Evolutionary conservation across 2,888 invertebrate species (phyloP), one percentile per base, ranked within the genome.

Genomic region (Diaperis boleti): DNA sequence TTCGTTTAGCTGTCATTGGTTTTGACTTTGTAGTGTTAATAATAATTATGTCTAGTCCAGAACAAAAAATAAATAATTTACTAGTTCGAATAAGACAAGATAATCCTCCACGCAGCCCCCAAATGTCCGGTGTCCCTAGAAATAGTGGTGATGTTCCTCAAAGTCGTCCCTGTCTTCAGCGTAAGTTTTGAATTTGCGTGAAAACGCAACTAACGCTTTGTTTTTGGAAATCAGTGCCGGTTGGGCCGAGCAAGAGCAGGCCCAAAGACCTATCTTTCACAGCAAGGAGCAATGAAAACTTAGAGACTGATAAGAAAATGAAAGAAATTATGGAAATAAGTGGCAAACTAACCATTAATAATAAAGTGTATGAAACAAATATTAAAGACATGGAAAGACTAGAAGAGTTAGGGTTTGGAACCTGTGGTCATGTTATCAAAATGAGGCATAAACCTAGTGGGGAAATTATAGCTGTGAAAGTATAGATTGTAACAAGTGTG

Each of bases 341-440:
- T 78, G 96, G 96, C 59, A 92, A 94, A 75, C 83, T 98, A 65
- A 94, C 88, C 66, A 92, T 97, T 61, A 89, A 92, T 72, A 92
- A 91, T 44, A 83, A 86, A 72, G 88, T 89, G 75, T 95, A 92
- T 82, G 86, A 89, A 65, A 94, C 95, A 2, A 89, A 89, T 69
- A 90, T 94, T 73, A 89, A 90, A 73, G 94, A 95, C 75, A 85
- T 95, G 78, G 90, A 93, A 72, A 92, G 92, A 71, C 82, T 95
- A 57, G 94, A 94, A 1, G 95, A 95, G 81, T 85, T 96, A 59
- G 96, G 96, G 56, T 94, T 92, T 78, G 98, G 98, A 8, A 98
- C 98, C 8, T 98, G 98, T 80, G 98, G 98, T 5, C 96, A 97
- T 81, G 98, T 99, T 5, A 94, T 96, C 26, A 96, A 96, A 83